Evolutionary conservation across 2,113 vertebrate genomes (phyloP).

Genomic region (Peromyscus maniculatus): DNA sequence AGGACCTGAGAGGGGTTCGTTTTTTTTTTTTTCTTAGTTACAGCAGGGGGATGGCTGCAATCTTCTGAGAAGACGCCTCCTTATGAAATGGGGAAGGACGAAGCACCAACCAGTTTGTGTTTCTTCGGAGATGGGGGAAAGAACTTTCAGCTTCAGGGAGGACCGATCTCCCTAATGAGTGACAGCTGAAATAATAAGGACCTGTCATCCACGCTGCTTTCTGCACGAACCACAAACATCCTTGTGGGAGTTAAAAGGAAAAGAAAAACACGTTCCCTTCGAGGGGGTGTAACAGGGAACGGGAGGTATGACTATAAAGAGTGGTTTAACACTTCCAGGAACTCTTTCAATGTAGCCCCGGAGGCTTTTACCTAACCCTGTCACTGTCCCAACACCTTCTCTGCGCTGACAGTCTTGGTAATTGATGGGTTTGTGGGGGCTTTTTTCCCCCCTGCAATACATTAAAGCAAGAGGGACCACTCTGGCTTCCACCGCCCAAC

Average conservation of each 20-base stretch:
- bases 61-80: background rate
- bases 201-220: background rate
- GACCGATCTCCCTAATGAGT: background rate
- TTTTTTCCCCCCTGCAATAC: conserved; percentile 53
- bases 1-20: background rate
- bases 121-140: too few relatives aligned
- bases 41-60: background rate
- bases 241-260: conserved; percentile 61
- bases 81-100: background rate
- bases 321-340: conserved; percentile 11
- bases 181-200: conserved; percentile 35
- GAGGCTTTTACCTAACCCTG: conserved; percentile 70
- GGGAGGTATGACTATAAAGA: background rate
- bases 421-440: conserved; percentile 68
- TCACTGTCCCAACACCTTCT: conserved; percentile 67
- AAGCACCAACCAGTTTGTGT: background rate
- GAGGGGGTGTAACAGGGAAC: background rate
- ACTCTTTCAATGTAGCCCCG: conserved; percentile 55
- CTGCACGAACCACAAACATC: background rate
- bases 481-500: background rate
- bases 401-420: conserved; percentile 69
- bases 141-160: background rate
- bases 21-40: background rate
- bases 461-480: conserved; percentile 60
- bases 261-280: conserved; percentile 29